These are phyloP conservation scores for Harpalus rubripes DNA, from an alignment of 2,888 invertebrate genomes.

Conservation along the genomic window DNA sequence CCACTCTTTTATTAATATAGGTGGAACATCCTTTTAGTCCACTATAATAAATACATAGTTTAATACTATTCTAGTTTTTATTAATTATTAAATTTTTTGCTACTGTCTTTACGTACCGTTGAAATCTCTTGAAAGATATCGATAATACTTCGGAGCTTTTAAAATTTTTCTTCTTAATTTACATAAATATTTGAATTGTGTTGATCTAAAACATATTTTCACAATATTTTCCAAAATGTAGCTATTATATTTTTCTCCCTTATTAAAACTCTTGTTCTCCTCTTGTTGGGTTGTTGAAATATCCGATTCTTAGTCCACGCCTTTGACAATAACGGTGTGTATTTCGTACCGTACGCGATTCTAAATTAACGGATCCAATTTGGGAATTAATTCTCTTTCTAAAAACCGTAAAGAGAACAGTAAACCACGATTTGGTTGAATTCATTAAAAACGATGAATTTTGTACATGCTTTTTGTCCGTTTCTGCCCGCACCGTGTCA, in stretches of 20 bases:
- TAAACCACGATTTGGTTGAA: conserved; percentile 40
- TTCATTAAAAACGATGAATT: conserved; percentile 45
- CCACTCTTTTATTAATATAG: background rate
- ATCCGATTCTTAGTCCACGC: background rate
- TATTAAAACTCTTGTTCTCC: too few species aligned
- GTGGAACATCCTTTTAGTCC: background rate
- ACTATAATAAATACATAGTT: background rate
- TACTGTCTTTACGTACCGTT: background rate
- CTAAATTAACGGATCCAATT: conserved; percentile 36
- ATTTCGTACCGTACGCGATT: conserved; percentile 16
- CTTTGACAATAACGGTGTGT: conserved; percentile 17
- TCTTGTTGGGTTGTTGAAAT: background rate
- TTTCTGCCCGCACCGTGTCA: conserved; percentile 31
- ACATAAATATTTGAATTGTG: too few species aligned
- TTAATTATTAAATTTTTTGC: background rate
- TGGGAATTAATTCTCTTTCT: conserved; percentile 59
- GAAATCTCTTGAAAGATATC: background rate
- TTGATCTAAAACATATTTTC: too few species aligned
- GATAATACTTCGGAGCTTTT: too few species aligned
- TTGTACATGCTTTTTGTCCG: conserved; percentile 8
- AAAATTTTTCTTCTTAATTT: too few species aligned
- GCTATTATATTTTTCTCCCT: too few species aligned
- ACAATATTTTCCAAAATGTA: too few species aligned
- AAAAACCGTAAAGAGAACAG: conserved; percentile 62
- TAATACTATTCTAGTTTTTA: background rate